Evolutionary conservation across 2,113 vertebrate species (phyloP).

Genomic region (Pteronura brasiliensis): DNA sequence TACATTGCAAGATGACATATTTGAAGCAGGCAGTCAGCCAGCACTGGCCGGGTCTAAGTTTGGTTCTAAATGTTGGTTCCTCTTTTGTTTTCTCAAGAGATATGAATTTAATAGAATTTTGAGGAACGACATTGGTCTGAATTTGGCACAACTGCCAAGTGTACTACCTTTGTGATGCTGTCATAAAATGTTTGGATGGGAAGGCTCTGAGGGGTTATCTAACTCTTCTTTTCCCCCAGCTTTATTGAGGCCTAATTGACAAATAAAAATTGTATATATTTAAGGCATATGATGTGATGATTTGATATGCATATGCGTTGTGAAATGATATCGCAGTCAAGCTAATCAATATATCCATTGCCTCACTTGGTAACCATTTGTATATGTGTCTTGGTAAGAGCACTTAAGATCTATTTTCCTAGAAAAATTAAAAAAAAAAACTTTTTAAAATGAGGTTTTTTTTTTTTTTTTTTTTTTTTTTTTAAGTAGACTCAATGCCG

Average conservation of each 20-base stretch:
- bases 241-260: neutral
- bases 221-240: neutral
- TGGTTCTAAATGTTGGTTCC: neutral
- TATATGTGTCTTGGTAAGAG: neutral
- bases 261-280: neutral
- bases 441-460: no score
- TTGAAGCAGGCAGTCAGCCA: neutral
- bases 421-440: neutral
- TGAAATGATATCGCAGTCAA: neutral
- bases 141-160: neutral
- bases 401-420: neutral
- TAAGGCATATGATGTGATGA: neutral
- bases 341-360: neutral
- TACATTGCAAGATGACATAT: neutral
- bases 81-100: neutral
- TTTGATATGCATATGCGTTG: neutral
- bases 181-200: neutral
- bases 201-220: neutral
- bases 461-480: neutral
- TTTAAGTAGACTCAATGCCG: neutral
- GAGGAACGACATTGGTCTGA: neutral
- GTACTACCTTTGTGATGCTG: rapidly evolving
- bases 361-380: neutral
- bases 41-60: neutral
- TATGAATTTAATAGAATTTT: neutral